These are phyloP conservation scores for Marmota monax DNA, from an alignment of 2,113 vertebrate genomes.

Conservation along the genomic window DNA sequence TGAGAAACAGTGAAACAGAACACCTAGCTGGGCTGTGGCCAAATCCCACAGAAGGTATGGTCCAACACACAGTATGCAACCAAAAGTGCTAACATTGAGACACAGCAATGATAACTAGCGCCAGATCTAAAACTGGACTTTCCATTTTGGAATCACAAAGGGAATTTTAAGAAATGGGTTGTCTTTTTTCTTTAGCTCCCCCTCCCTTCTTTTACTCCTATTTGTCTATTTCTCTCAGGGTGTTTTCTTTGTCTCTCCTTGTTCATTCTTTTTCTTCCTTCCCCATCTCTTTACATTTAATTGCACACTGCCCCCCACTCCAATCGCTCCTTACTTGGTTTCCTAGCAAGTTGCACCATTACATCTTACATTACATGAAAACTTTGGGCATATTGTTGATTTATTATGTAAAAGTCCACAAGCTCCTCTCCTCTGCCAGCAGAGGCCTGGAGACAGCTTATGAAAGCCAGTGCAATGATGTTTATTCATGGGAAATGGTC, in stretches of 20 bases:
- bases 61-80: not conserved
- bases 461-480: not conserved
- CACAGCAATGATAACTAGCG: not conserved
- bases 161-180: not conserved
- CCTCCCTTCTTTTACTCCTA: not conserved
- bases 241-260: not conserved
- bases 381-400: not conserved
- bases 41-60: not conserved
- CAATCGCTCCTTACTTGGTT: not conserved
- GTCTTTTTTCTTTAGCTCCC: no score
- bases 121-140: no score
- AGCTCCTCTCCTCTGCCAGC: not conserved
- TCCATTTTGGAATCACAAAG: not conserved
- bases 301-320: not conserved
- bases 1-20: not conserved
- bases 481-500: not conserved
- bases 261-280: not conserved
- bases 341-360: not conserved
- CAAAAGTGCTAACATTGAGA: not conserved
- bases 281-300: not conserved
- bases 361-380: not conserved
- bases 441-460: not conserved
- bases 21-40: not conserved
- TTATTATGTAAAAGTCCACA: not conserved
- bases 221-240: not conserved